phyloP scores from a whole-genome alignment of 92 coral and sea anemone genomes.

The Siderastrea radians region DNA sequence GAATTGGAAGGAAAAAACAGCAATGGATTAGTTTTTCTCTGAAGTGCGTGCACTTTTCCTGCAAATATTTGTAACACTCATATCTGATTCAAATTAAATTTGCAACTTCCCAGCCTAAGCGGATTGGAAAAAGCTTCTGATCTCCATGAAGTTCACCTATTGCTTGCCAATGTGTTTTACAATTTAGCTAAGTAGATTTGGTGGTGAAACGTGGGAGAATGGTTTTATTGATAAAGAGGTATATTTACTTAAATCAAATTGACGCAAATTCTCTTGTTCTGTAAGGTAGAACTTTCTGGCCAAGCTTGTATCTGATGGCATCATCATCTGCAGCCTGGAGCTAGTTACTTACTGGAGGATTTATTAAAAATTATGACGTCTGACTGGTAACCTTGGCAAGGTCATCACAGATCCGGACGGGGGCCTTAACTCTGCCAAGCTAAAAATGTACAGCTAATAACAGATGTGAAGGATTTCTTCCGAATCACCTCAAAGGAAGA shows the following conservation, averaged over 20 bases:
- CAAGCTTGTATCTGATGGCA: not conserved
- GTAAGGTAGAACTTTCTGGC: not conserved
- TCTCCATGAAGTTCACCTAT: not conserved
- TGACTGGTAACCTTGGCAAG: not conserved
- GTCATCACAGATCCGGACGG: not conserved
- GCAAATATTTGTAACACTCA: not conserved
- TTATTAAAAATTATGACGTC: not conserved
- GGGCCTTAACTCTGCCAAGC: constrained; percentile 12
- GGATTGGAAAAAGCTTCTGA: not conserved
- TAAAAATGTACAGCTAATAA: not conserved
- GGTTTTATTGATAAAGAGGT: not conserved
- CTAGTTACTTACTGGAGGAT: not conserved
- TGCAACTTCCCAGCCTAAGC: not conserved
- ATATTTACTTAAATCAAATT: not conserved
- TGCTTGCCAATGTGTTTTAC: not conserved
- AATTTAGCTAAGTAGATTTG: not conserved
- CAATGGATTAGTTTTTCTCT: not conserved
- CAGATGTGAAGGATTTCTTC: too few species aligned
- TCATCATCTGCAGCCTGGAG: not conserved
- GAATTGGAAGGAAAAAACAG: too few species aligned
- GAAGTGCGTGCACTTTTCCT: not conserved
- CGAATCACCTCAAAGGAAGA: not conserved
- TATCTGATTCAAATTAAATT: not conserved
- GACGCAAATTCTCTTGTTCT: too few species aligned
- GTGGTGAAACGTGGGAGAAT: not conserved